Evolutionary conservation across 1,140 invertebrate genomes (phyloP), one percentile per base, ranked within the genome.

Genomic region (Magallana gigas): DNA sequence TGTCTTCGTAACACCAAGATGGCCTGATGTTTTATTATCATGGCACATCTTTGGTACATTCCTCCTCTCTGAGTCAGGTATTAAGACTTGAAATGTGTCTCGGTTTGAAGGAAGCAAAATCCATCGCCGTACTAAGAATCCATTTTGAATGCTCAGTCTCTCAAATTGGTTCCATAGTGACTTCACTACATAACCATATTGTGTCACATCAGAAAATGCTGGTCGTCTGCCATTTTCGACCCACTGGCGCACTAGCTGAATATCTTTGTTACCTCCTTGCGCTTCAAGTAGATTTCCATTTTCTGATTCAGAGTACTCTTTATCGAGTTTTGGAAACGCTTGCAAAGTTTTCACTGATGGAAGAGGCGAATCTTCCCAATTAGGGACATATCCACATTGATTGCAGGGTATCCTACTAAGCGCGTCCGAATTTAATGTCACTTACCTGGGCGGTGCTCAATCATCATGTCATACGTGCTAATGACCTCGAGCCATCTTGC

Each of bases 11-110:
- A 23, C 23, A 23, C 23, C 23, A 23, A 23, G 23, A 23, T 23
- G 0, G 23, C 23, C 23, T 23, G 23, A 23, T 23, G 23, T 23
- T 23, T 23, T 23, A 23, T 23, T 23, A 23, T 23, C 23, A 23
- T 23, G 23, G 23, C 23, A 23, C 23, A 23, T 23, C 23, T 23
- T 23, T 23, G 23, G 23, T 23, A 23, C 23, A 23, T 23, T 23
- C 23, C 23, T 23, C 23, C 0, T 23, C 23, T 23, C 23, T 23
- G 23, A 23, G 23, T 23, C 23, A 62, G 83, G 83, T 84, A 84
- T 59, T 18, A 84, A 29, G 36, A 84, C 36, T 36, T 95, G 64
- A 89, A 96, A 96, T 36, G 91, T 56, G 80, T 94, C 87, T 0
- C 95, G 57, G 59, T 95, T 92, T 64, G 93, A 93, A 7, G 91